Conservation (phyloP, 2,113 vertebrate genomes). For the Emydura subglobosa region DNA sequence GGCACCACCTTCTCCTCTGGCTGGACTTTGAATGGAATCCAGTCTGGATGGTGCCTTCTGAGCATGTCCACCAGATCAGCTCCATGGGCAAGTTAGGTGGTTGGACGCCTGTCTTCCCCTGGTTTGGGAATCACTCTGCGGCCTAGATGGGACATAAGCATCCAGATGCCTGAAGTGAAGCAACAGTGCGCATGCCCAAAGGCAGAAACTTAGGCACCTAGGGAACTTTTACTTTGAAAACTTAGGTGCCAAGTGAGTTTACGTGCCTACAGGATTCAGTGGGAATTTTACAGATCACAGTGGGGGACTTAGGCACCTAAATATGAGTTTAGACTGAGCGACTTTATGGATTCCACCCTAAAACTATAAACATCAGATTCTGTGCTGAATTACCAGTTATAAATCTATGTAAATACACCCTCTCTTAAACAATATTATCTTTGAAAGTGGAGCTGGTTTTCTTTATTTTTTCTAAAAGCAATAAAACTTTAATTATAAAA, state of each 20-base stretch:
- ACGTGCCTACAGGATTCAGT: background rate
- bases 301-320: background rate
- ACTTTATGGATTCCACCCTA: background rate
- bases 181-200: background rate
- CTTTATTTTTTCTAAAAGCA: background rate
- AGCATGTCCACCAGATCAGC: background rate
- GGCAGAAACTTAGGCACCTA: background rate
- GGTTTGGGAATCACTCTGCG: background rate
- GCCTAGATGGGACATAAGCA: background rate
- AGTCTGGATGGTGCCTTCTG: background rate
- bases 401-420: background rate
- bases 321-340: background rate
- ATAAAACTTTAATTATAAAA: slow-evolving; percentile 12
- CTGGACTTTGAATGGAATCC: background rate
- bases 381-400: background rate
- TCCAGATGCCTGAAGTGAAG: background rate
- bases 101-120: background rate
- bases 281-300: background rate
- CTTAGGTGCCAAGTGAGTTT: background rate
- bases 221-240: background rate
- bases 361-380: background rate
- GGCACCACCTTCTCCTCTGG: background rate
- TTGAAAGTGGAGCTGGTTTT: background rate
- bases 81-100: background rate
- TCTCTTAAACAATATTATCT: background rate